phyloP scores from a whole-genome alignment of 92 coral and sea anemone genomes.

The Actinostola sp. region DNA sequence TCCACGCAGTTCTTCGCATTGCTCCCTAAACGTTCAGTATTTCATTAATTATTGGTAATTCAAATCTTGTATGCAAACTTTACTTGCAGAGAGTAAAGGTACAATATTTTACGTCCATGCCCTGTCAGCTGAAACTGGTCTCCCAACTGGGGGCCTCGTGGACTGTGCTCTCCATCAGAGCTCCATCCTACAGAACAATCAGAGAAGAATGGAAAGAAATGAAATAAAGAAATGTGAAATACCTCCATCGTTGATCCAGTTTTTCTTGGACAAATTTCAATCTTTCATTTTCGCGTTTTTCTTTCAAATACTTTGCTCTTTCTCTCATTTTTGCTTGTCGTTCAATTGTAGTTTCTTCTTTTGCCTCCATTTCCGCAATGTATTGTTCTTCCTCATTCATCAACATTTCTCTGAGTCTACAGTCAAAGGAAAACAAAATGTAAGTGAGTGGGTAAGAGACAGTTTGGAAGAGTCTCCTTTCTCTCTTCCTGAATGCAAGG shows the following conservation, averaged over 20 bases:
- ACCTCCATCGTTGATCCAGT: slow-evolving; percentile 98
- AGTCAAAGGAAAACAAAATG: neutral
- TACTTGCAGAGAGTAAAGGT: too few relatives aligned
- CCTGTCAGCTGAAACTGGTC: too few relatives aligned
- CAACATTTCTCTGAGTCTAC: slow-evolving; percentile 80
- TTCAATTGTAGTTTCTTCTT: slow-evolving; percentile 94
- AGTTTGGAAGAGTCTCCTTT: too few relatives aligned
- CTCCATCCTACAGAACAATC: too few relatives aligned
- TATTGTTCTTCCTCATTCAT: slow-evolving; percentile 78
- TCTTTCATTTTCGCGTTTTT: slow-evolving; percentile 88
- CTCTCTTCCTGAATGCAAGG: too few relatives aligned
- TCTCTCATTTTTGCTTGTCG: slow-evolving; percentile 99
- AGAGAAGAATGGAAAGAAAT: too few relatives aligned
- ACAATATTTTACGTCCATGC: too few relatives aligned
- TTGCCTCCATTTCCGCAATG: slow-evolving; percentile 92
- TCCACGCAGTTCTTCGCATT: slow-evolving; percentile 94
- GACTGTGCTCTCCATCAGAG: too few relatives aligned
- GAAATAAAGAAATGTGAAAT: neutral
- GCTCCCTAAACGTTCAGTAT: slow-evolving; percentile 50
- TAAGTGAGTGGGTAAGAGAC: too few relatives aligned
- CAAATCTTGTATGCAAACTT: neutral
- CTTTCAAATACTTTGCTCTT: slow-evolving; percentile 91
- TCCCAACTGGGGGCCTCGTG: too few relatives aligned
- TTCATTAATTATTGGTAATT: neutral
- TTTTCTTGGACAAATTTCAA: slow-evolving; percentile 87